Percentiles rank a stretch among this genome's conserved stretches.
Evolutionary conservation across 2,113 vertebrate species (phyloP).

Genomic region (Miniopterus natalensis): DNA sequence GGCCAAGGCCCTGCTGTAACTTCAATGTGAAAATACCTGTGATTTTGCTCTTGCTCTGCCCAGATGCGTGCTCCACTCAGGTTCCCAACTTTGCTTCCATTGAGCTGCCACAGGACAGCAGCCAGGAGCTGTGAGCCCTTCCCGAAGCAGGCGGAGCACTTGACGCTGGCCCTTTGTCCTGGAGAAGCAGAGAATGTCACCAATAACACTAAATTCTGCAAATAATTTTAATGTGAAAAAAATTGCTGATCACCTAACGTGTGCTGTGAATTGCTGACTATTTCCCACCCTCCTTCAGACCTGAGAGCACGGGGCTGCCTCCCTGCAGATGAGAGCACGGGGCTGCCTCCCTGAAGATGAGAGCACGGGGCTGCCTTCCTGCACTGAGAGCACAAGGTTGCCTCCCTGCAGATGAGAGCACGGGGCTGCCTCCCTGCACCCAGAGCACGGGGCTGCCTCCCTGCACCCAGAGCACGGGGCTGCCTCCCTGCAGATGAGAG

Average conservation of each 20-base stretch:
- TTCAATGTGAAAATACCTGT: constrained; percentile 62
- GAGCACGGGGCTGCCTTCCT: not conserved
- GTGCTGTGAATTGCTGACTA: not conserved
- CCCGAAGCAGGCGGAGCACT: constrained; percentile 84
- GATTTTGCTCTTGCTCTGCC: not conserved
- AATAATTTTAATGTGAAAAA: not conserved
- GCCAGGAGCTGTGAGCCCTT: constrained; percentile 53
- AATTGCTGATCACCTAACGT: not conserved
- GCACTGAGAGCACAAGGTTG: too few species aligned
- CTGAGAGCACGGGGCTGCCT: too few species aligned
- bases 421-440: too few species aligned
- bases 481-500: too few species aligned
- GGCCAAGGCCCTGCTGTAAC: not conserved
- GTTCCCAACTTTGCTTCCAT: not conserved
- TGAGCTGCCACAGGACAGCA: constrained; percentile 78
- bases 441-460: too few species aligned
- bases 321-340: too few species aligned
- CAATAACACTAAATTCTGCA: not conserved
- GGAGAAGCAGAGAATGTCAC: not conserved
- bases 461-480: too few species aligned
- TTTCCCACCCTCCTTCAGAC: not conserved
- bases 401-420: too few species aligned
- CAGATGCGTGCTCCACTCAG: constrained; percentile 37
- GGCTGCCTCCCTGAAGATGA: not conserved
- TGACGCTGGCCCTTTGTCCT: constrained; percentile 81